These are phyloP conservation scores for Ceratosolen fusciceps DNA, from an alignment of 1,140 invertebrate genomes.

Conservation along the genomic window DNA sequence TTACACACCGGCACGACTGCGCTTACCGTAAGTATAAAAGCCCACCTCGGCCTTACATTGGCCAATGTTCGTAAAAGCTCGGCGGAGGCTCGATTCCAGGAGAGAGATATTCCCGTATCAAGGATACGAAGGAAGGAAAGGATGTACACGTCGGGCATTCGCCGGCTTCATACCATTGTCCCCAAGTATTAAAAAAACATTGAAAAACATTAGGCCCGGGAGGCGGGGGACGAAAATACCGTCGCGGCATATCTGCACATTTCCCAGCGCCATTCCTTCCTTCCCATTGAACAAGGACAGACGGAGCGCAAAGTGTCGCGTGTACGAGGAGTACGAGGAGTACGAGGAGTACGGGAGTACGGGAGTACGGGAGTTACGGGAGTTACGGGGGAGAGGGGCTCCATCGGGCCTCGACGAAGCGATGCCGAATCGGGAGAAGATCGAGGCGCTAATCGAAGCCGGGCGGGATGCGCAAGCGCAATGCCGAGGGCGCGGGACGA, in stretches of 20 bases:
- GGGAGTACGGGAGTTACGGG: too few species aligned
- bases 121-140: conserved; percentile 22
- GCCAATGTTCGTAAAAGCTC: neutral
- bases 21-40: conserved; percentile 65
- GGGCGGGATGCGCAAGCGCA: too few species aligned
- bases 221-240: too few species aligned
- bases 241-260: neutral
- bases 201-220: neutral
- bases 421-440: neutral
- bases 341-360: too few species aligned
- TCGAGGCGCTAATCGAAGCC: neutral
- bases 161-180: neutral
- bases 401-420: neutral
- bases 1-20: conserved; percentile 66
- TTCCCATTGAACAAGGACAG: too few species aligned
- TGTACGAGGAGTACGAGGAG: too few species aligned
- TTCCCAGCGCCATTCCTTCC: too few species aligned
- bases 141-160: conserved; percentile 37
- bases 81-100: conserved; percentile 14
- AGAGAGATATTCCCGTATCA: conserved; percentile 11
- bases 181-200: neutral
- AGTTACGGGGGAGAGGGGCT: too few species aligned
- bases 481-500: too few species aligned
- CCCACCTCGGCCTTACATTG: neutral
- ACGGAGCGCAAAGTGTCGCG: too few species aligned